Conservation (phyloP, 2,888 invertebrate genomes). For the Erebia palarica region DNA sequence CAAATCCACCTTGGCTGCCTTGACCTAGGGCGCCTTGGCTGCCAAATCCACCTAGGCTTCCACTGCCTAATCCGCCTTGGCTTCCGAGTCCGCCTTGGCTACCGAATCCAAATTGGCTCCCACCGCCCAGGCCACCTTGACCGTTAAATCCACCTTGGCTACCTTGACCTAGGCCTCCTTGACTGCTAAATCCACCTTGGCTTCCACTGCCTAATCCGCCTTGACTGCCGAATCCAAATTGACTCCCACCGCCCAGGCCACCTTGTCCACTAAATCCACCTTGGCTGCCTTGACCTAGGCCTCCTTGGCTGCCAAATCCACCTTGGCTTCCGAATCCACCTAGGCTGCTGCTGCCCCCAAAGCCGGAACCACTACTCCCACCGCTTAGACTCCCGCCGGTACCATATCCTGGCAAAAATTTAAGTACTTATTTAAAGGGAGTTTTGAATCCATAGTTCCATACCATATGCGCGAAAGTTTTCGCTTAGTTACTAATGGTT, state of each 20-base stretch:
- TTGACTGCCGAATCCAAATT: not conserved
- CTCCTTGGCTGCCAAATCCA: conserved; percentile 9
- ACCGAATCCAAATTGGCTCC: not conserved
- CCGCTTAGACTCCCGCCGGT: not conserved
- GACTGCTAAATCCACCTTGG: not conserved
- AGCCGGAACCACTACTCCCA: not conserved
- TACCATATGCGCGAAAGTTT: too few relatives aligned
- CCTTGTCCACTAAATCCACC: not conserved
- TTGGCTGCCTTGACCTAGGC: not conserved
- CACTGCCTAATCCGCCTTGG: not conserved
- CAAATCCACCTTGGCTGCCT: not conserved
- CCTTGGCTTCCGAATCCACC: not conserved
- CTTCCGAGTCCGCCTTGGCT: not conserved
- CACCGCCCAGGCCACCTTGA: not conserved
- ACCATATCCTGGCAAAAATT: not conserved
- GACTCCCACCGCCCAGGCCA: not conserved
- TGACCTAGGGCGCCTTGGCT: not conserved
- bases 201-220: not conserved
- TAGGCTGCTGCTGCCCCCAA: not conserved
- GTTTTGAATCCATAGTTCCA: not conserved
- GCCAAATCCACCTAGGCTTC: not conserved
- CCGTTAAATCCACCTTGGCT: not conserved
- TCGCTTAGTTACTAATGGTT: too few relatives aligned
- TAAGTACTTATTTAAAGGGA: not conserved
- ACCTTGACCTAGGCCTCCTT: not conserved